Conservation (phyloP, 2,113 vertebrate species). For the Pterocles gutturalis region DNA sequence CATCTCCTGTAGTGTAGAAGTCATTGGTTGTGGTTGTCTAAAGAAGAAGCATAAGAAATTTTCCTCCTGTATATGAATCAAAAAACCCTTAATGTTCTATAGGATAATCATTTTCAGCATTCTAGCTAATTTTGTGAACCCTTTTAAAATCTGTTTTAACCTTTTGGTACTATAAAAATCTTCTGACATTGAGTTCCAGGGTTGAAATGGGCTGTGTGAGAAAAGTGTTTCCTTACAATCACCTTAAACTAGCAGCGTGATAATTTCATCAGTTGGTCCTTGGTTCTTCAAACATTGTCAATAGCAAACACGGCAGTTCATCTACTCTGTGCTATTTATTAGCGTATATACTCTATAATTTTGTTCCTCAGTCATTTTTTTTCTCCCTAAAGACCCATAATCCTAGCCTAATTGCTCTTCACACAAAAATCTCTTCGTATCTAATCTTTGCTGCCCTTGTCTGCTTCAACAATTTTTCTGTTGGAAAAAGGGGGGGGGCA, state of each 20-base stretch:
- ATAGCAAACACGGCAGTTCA: neutral
- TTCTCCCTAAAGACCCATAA: neutral
- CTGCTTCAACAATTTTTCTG: neutral
- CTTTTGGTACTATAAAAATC: neutral
- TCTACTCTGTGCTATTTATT: neutral
- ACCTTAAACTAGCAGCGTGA: neutral
- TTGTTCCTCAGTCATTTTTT: neutral
- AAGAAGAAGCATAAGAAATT: neutral
- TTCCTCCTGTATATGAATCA: neutral
- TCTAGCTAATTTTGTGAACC: neutral
- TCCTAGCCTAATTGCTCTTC: conserved; percentile 17
- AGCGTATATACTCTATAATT: conserved; percentile 5
- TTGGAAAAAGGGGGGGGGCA: neutral
- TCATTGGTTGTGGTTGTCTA: neutral
- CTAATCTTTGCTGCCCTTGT: neutral
- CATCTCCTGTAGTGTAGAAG: neutral
- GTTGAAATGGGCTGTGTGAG: neutral
- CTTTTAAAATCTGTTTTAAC: neutral
- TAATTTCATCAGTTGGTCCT: neutral
- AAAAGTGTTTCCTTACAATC: neutral
- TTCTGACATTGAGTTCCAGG: neutral
- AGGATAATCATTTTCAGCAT: neutral
- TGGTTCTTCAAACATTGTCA: neutral
- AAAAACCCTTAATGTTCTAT: neutral
- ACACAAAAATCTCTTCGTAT: neutral